phyloP scores from a whole-genome alignment of 2,888 invertebrate genomes.

The Sympetrum striolatum region DNA sequence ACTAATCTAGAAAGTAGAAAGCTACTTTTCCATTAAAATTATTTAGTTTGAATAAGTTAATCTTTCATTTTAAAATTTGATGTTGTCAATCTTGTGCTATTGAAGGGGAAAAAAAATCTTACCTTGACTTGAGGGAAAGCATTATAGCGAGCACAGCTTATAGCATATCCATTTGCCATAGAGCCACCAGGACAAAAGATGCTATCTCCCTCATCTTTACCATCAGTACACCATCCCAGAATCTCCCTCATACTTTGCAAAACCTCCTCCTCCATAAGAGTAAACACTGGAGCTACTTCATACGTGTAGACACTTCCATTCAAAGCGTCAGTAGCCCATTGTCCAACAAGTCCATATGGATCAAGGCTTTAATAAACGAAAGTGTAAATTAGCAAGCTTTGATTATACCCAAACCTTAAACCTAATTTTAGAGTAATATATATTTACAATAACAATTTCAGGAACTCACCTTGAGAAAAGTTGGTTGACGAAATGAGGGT shows the following conservation, averaged over 20 bases:
- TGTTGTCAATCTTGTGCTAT: too few relatives aligned
- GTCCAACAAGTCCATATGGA: conserved; percentile 83
- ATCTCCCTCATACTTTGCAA: conserved; percentile 79
- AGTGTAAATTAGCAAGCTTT: not conserved
- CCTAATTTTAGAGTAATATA: not conserved
- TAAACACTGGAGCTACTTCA: conserved; percentile 88
- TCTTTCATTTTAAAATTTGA: too few relatives aligned
- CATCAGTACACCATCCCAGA: conserved; percentile 71
- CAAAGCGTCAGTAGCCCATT: conserved; percentile 84
- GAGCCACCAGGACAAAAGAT: conserved; percentile 92
- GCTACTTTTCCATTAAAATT: too few relatives aligned
- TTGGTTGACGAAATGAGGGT: conserved; percentile 89
- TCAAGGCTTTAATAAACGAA: conserved; percentile 63
- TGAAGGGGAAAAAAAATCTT: too few relatives aligned
- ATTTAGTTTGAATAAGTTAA: too few relatives aligned
- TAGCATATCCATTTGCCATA: conserved; percentile 89
- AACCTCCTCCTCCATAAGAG: conserved; percentile 84
- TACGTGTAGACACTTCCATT: conserved; percentile 90
- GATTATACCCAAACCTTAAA: not conserved
- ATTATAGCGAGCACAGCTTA: conserved; percentile 80
- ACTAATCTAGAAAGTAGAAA: too few relatives aligned
- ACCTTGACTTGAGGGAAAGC: conserved; percentile 79
- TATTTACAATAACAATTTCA: not conserved
- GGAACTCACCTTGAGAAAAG: conserved; percentile 72
- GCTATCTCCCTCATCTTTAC: conserved; percentile 78